Conservation (phyloP, 2,888 invertebrate species). For the Microdon myrmicae region DNA sequence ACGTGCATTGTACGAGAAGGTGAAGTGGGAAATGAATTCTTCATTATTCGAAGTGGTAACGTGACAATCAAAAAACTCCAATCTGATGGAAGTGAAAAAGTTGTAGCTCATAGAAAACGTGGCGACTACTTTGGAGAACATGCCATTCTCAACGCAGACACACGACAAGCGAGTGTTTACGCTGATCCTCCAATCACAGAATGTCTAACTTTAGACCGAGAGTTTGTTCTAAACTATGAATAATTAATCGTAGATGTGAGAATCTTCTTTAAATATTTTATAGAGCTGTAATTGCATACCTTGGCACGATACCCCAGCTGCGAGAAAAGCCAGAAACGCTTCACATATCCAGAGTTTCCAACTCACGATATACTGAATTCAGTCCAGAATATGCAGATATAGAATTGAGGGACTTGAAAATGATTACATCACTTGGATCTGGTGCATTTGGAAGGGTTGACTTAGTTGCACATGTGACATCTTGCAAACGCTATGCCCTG, state of each 20-base stretch:
- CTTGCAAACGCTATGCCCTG: slow-evolving; percentile 75
- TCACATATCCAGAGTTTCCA: slow-evolving; percentile 53
- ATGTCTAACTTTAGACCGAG: slow-evolving; percentile 86
- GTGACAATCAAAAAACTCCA: slow-evolving; percentile 78
- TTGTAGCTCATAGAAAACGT: slow-evolving; percentile 76
- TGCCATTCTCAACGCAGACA: slow-evolving; percentile 85
- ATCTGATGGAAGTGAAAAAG: slow-evolving; percentile 71
- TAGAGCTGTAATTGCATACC: slow-evolving; percentile 82
- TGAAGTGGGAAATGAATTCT: slow-evolving; percentile 89
- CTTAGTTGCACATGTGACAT: slow-evolving; percentile 71
- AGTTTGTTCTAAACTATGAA: slow-evolving; percentile 75
- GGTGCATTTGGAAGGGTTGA: slow-evolving; percentile 94
- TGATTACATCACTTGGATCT: slow-evolving; percentile 87
- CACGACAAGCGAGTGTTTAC: slow-evolving; percentile 89
- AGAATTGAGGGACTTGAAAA: slow-evolving; percentile 80
- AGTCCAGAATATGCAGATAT: slow-evolving; percentile 74
- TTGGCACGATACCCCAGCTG: slow-evolving; percentile 75
- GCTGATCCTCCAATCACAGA: slow-evolving; percentile 86
- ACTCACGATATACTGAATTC: slow-evolving; percentile 58
- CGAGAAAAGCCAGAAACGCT: slow-evolving; percentile 58
- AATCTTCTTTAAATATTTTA: slow-evolving; percentile 4
- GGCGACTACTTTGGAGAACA: slow-evolving; percentile 92
- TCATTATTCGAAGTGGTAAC: slow-evolving; percentile 86
- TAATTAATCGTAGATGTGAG: no score
- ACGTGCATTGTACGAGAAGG: slow-evolving; percentile 86